Evolutionary conservation across 2,797 vertebrate species (phyloP).

Genomic region (Champsocephalus esox): DNA sequence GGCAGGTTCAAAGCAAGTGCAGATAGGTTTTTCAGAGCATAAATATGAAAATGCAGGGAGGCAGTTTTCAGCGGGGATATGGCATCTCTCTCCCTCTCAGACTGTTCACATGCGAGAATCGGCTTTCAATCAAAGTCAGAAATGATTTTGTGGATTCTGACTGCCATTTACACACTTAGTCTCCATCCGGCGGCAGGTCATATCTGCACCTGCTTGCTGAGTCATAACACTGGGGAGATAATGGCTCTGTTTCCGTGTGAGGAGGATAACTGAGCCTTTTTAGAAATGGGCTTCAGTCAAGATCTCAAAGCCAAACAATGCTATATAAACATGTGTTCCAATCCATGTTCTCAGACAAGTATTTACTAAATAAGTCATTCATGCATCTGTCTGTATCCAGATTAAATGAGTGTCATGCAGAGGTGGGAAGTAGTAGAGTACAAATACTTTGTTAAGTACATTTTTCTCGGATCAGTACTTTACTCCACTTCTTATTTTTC

Average conservation of each 20-base stretch:
- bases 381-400: constrained; percentile 12
- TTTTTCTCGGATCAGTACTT: too few relatives aligned
- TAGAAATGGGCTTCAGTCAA: constrained; percentile 21
- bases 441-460: too few relatives aligned
- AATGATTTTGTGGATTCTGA: constrained; percentile 68
- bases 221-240: constrained; percentile 56
- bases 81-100: constrained; percentile 35
- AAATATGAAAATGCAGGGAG: constrained; percentile 67
- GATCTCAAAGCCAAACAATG: constrained; percentile 7
- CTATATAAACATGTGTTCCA: neutral
- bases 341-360: constrained; percentile 5
- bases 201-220: constrained; percentile 65
- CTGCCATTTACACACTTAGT: constrained; percentile 64
- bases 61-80: constrained; percentile 61
- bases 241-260: constrained; percentile 44
- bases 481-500: too few relatives aligned
- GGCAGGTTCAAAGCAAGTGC: constrained; percentile 64
- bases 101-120: constrained; percentile 65
- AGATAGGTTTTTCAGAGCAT: constrained; percentile 62
- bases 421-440: too few relatives aligned
- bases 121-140: constrained; percentile 76
- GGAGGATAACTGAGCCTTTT: constrained; percentile 48
- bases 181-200: constrained; percentile 61
- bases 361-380: constrained; percentile 9
- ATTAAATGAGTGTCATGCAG: constrained; percentile 10